A percentile compares a stretch with the other conserved stretches of the same genome.
phyloP scores from a whole-genome alignment of 1,140 invertebrate species.

The Meloidogyne floridensis region DNA sequence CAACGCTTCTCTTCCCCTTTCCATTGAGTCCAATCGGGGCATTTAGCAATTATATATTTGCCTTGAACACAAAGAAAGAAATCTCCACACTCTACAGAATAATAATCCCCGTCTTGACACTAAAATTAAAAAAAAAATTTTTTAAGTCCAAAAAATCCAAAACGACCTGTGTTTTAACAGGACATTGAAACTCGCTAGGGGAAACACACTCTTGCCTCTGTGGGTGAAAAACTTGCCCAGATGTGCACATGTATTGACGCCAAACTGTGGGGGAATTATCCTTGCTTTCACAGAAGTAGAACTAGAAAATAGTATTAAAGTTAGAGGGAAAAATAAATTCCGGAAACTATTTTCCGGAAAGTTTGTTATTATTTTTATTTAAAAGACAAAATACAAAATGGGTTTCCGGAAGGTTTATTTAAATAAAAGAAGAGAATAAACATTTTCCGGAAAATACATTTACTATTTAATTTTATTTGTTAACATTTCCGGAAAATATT shows the following conservation, averaged over 20 bases:
- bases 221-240: slow-evolving; percentile 19
- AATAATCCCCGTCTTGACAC: slow-evolving; percentile 32
- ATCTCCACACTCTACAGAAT: slow-evolving; percentile 25
- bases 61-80: slow-evolving; percentile 31
- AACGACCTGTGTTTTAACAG: slow-evolving; percentile 16
- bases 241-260: slow-evolving; percentile 24
- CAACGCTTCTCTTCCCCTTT: slow-evolving; percentile 20
- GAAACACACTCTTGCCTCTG: slow-evolving; percentile 18
- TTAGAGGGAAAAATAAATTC: neutral
- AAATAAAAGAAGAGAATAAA: neutral
- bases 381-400: too few species aligned
- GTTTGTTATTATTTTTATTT: too few species aligned
- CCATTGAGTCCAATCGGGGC: slow-evolving; percentile 32
- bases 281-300: slow-evolving; percentile 32
- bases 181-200: slow-evolving; percentile 23
- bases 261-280: slow-evolving; percentile 8
- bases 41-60: slow-evolving; percentile 22
- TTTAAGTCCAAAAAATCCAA: neutral
- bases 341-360: too few species aligned
- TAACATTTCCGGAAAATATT: too few species aligned
- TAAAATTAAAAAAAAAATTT: slow-evolving; percentile 6
- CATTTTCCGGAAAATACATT: neutral
- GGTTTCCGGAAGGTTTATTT: neutral
- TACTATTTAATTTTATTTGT: too few species aligned
- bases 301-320: neutral